Evolutionary conservation across 2,113 vertebrate genomes (phyloP), one percentile per base, ranked within the genome.

Genomic region (Mesoclemmys tuberculata): DNA sequence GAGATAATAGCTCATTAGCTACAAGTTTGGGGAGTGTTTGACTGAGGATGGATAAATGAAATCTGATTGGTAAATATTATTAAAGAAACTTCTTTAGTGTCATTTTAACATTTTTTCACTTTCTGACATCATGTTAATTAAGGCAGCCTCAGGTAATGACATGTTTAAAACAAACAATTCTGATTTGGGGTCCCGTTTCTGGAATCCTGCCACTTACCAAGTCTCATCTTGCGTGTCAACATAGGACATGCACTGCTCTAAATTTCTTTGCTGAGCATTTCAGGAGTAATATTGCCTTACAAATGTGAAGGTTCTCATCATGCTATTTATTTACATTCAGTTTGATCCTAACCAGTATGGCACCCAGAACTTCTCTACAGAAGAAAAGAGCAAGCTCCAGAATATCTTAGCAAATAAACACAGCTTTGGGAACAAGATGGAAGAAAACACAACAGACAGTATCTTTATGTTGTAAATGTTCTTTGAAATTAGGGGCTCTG

Each of bases 1-100:
- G 81, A 77, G 46, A 29, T 90, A 92, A 81, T 87, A 93, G 38
- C n/a, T 93, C 31, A 38, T 93, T 95, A 94, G 54, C 8, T 85
- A 52, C 52, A 95, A 87, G 12, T 68, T 90, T 54, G 44, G 8
- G 75, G 29, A 51, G 31, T 75, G 54, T 56, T 49, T 56, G 51
- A 22, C 35, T 13, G 54, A 88, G 41, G 86, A 35, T 61, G 46
- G 10, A 83, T 87, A 92, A 95, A 82, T 44, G 80, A 86, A 81
- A 22, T 11, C n/a, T 94, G 61, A 27, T 21, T 10, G 61, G 64
- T 79, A 83, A 84, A 41, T 87, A 91, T 82, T 54, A 91, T 85
- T 16, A 29, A 75, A 74, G 19, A 55, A 85, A 35, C 44, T 11
- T 14, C 18, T 41, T 56, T 29, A 48, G 0, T 8, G 5, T 44